Base-by-base conservation (phyloP, 2,888 invertebrate species). In the Hypsopygia costalis region DNA sequence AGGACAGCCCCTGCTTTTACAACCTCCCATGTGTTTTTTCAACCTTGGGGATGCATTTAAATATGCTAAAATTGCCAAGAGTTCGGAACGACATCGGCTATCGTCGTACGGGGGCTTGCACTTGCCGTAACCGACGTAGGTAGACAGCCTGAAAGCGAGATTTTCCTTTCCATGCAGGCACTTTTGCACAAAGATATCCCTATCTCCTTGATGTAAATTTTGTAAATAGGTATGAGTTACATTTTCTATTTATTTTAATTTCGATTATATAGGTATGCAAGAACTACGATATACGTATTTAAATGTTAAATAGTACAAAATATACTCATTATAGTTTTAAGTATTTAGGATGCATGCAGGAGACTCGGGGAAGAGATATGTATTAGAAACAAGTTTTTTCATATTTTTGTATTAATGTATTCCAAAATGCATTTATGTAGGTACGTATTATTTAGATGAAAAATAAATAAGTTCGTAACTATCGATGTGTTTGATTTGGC, bases 341-440 rank as follows among this genome's bases (percentile, higher is more conserved):
- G 52, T 51, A 55, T 50, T 48, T 55, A 52, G 46, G 36, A 47
- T 43, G 49, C 53, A 51, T 54, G 44, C 45, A 47, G 47, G 40
- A 51, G 48, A 34, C 46, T 50, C 44, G 47, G 39, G 31, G 47
- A 33, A 46, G 45, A 44, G 44, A 42, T 35, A 49, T 41, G 40
- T 49, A 46, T 38, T 32, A 42, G 44, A 51, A 48, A 41, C 48
- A 54, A 46, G 45, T 51, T 51, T 58, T 49, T 58, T 55, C 57
- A 60, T 68, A 71, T 53, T 68, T 68, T 70, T 76, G 59, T 79
- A 73, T 67, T 71, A 68, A 66, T 65, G 67, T 69, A 58, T 70
- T 64, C 63, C 60, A 67, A 65, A 69, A 75, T 72, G 83, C 83
- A 83, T 83, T 83, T 82, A 81, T 41, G 45, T 35, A 21, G 3